Evolutionary conservation across 2,888 invertebrate genomes (phyloP), one percentile per base, ranked within the genome.

Genomic region (Cantharis lateralis): DNA sequence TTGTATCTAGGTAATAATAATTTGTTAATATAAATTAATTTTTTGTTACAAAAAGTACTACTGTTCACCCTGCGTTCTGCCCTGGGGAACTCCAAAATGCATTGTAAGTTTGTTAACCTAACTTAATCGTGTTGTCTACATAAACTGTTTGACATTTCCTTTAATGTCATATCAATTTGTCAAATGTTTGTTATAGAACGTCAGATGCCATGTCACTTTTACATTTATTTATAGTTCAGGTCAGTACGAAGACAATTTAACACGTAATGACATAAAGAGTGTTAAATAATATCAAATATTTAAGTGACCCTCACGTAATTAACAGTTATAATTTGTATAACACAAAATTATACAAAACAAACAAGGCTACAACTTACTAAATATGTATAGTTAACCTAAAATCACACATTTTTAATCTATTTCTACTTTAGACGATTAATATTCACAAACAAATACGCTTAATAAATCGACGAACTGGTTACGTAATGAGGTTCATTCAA

Each of bases 351-450:
- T 48, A n/a, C 48, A 48, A 48, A n/a, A 48, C 48, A 73, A 73
- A 73, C 62, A 73, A 48, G 73, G 73, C 68, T 62, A 28, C 13
- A 26, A 10, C 26, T 28, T 28, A 28, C 32, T 69, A 73, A 68
- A 72, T 72, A 72, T 72, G 63, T 73, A 69, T 68, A 62, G 68
- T 68, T 69, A 73, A 73, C 73, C 73, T 68, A 73, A 68, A 73
- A 73, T 73, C 61, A 73, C 73, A 73, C 68, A 69, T 69, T 69
- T 73, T 69, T 62, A 62, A 66, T 28, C 32, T 69, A 18, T 68
- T 48, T 26, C 74, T 70, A 64, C 20, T 74, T 70, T 11, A 15
- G 13, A 28, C 28, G 68, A 74, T 74, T 69, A 74, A 70, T 74
- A 74, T 74, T 70, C 70, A 64, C 20, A 20, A 74, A 28, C 24